Evolutionary conservation across 2,113 vertebrate genomes (phyloP), one percentile per base, ranked within the genome.

Genomic region (Ariopsis seemanni): DNA sequence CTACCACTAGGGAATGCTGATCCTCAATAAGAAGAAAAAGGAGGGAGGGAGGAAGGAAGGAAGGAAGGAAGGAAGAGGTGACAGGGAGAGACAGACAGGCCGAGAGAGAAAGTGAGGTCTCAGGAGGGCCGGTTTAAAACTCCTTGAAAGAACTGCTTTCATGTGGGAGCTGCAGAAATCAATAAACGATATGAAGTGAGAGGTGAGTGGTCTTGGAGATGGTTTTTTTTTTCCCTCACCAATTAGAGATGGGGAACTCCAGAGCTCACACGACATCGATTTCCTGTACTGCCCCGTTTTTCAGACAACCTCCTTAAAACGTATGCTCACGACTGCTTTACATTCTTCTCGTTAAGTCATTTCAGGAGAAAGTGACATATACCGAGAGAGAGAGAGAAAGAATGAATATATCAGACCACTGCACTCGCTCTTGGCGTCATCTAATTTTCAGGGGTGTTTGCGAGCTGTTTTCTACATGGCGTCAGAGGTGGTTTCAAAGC

Each of bases 181-280:
- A 88, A 92, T 92, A 87, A 42, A 65, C 42, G 84, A 80, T 88
- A 83, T 87, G 90, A 88, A 78, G 87, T 87, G 62, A 67, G 85
- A 86, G 90, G 85, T 89, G 87, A 90, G 52, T 78, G 85, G 83
- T 78, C 72, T n/a, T 3, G 27, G 52, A n/a, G 18, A 57, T 30
- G 30, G 0, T 58, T 62, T 82, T 81, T 75, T 52, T 50, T 57
- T 17, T 63, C 79, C 81, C 83, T 85, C 78, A 57, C 87, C 53
- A 65, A 86, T 90, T 85, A 90, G 60, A 55, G 50, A 79, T 80
- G 63, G 34, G 34, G 63, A 85, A 30, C 52, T 77, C 60, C 58
- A 78, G 78, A 7, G 82, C 27, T 82, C 69, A 77, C 11, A 77
- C 72, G 74, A 34, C 75, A 90, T 90, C 50, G 85, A 88, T 89